Percentiles rank a stretch among this genome's conserved stretches.
Conservation (phyloP, 2,797 vertebrate genomes). For the Myotis myotis region DNA sequence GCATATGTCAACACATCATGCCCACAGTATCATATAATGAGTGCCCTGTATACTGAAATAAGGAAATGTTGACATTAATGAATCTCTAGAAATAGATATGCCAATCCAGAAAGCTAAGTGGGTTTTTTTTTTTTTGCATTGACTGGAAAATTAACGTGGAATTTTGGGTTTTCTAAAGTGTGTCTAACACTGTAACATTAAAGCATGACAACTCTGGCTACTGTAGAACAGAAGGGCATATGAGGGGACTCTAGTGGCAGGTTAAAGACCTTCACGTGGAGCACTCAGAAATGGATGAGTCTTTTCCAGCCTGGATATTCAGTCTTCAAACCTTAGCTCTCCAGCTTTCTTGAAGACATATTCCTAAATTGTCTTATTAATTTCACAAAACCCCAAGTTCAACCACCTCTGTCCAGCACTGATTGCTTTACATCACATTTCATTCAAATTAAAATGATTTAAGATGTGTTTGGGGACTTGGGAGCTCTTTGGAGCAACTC, state of each 20-base stretch:
- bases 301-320: background rate
- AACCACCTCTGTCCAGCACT: background rate
- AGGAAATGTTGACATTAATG: background rate
- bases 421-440: background rate
- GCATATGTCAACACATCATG: background rate
- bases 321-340: background rate
- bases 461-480: background rate
- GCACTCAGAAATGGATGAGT: background rate
- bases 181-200: background rate
- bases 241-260: background rate
- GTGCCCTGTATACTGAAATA: background rate
- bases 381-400: background rate
- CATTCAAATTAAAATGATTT: background rate
- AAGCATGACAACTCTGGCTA: background rate
- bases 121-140: background rate
- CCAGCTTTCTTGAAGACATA: background rate
- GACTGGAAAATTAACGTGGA: background rate
- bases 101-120: background rate
- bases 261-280: background rate
- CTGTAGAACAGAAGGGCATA: background rate
- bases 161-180: background rate
- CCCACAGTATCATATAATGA: background rate
- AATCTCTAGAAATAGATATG: background rate
- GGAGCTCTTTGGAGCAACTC: background rate
- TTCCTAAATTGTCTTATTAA: background rate